Evolutionary conservation across 2,797 vertebrate genomes (phyloP), one percentile per base, ranked within the genome.

Genomic region (Acridotheres tristis): DNA sequence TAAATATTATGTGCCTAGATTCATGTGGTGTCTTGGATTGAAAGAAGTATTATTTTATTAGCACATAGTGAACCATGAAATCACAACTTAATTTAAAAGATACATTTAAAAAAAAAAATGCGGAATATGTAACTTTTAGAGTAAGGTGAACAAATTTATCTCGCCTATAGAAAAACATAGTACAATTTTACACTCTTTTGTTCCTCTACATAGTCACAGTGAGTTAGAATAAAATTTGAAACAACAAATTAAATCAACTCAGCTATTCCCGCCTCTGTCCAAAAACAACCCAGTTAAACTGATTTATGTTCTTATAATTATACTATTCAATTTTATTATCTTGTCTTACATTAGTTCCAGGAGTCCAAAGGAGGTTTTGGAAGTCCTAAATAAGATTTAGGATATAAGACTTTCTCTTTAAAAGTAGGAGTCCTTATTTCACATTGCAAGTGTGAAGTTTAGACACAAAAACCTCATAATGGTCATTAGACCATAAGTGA

Each of bases 181-280:
- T 19, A 54, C 9, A 62, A 32, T 75, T 88, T 73, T 51, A 34
- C 32, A 30, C 5, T n/a, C 2, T 30, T 83, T 79, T 76, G 16
- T 61, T 89, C 13, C 30, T 72, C 27, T 50, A 2, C 6, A 13
- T 63, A 59, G 13, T 59, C 45, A 57, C n/a, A 86, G 22, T 0
- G 1, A 63, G 8, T 55, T 85, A 51, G 29, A 61, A 69, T 11
- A 50, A 76, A 78, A 88, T 42, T 34, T 72, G 26, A 68, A 88
- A 50, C 2, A 67, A 53, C 45, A 62, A n/a, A 75, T 47, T 38
- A 78, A 90, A 61, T 43, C 5, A 47, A 84, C 30, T 53, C 4
- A 66, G 42, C 5, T 43, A 4, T 74, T 80, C 5, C 3, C 9
- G 15, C 1, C 10, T 11, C 27, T 11, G 4, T 4, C 11, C 2